phyloP scores from a whole-genome alignment of 2,888 invertebrate species.

The Maniola hyperantus region DNA sequence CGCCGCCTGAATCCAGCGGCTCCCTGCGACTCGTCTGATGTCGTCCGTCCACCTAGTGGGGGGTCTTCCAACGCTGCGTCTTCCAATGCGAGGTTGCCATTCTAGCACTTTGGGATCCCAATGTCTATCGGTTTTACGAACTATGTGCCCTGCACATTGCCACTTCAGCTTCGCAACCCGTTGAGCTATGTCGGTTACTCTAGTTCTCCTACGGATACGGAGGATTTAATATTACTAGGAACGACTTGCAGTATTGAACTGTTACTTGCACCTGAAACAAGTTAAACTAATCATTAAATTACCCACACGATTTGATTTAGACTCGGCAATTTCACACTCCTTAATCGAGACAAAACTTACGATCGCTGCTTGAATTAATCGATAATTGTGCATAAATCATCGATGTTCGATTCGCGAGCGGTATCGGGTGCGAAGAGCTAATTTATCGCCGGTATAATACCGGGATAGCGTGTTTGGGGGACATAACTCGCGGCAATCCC shows the following conservation, averaged over 20 bases:
- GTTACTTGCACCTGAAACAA: not conserved
- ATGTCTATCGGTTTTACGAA: too few species aligned
- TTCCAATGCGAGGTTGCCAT: too few species aligned
- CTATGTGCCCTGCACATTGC: too few species aligned
- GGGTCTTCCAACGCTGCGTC: too few species aligned
- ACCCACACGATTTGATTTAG: conserved; percentile 56
- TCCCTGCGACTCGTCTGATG: too few species aligned
- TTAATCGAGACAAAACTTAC: conserved; percentile 78
- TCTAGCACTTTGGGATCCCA: too few species aligned
- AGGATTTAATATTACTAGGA: not conserved
- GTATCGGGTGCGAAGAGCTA: conserved; percentile 78
- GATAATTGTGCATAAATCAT: conserved; percentile 83
- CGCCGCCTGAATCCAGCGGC: too few species aligned
- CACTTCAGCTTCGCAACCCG: too few species aligned
- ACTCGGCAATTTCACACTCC: conserved; percentile 58
- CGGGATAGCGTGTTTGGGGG: conserved; percentile 71
- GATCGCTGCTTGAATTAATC: conserved; percentile 82
- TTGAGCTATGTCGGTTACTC: too few species aligned
- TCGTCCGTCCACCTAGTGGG: too few species aligned
- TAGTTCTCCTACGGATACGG: too few species aligned
- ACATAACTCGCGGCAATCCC: conserved; percentile 74
- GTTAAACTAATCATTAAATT: conserved; percentile 6
- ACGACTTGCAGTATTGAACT: not conserved
- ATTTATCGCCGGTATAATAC: conserved; percentile 74
- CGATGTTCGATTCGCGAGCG: conserved; percentile 79